Evolutionary conservation across 2,797 vertebrate species (phyloP), one percentile per base, ranked within the genome.

Genomic region (Benthosema pterotum): DNA sequence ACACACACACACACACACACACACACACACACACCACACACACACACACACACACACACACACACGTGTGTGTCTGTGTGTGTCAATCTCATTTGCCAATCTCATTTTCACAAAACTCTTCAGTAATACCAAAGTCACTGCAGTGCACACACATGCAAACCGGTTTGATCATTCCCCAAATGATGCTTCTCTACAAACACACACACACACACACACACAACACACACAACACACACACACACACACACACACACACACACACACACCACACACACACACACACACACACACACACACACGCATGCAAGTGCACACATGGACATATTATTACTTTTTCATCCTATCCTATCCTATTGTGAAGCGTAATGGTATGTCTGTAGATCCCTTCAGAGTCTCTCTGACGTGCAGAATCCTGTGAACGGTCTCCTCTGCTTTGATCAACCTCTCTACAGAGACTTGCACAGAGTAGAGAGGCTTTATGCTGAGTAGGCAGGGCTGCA

Each of bases 401-500:
- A 83, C 49, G 56, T 13, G 52, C 22, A 16, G 77, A 75, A 64
- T 80, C 83, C 84, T 85, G 77, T 18, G 78, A 75, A 77, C 32
- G 18, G 52, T 5, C 75, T 52, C 47, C 4, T 11, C 19, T 55
- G 32, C 86, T 89, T 89, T 84, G 68, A 78, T 84, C 65, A 79
- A 67, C 68, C 76, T 65, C 56, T 66, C 80, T 80, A 80, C 70
- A 85, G 74, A 68, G 53, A 28, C 11, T 3, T 67, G 74, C 69
- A 67, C 71, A 72, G 71, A 48, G 49, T 2, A 25, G 57, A 18
- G 62, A 49, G 74, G 83, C 78, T 84, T 82, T 80, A 84, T 83
- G 85, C 85, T 83, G 84, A 89, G 71, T 69, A 6, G 57, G 77
- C 86, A 77, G 71, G 63, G 67, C 74, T 66, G 65, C 1, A 63